Evolutionary conservation across 2,113 vertebrate species (phyloP), one percentile per base, ranked within the genome.

Genomic region (Archocentrus centrarchus): DNA sequence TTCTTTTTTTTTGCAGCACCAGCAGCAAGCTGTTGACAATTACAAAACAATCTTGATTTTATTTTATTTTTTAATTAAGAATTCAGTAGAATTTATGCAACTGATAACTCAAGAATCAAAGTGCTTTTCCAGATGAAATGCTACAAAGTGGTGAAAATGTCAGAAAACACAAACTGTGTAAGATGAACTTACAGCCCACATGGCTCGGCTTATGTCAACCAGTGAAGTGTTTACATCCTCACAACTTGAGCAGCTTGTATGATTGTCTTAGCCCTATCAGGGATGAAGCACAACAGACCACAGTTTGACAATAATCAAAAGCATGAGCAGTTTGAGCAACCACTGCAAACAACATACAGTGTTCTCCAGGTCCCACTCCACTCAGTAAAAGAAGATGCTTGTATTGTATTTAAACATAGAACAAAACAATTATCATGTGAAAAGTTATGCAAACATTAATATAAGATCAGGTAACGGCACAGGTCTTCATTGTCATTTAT

Each of bases 211-310:
- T 22, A 76, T 91, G 88, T 91, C 88, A 88, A 37, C 75, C 84
- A 87, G 81, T 86, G 86, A 90, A 88, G 77, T 89, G 91, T 91
- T 92, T 88, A 91, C 84, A 86, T 88, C 81, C 88, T 70, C 84
- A 89, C 59, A 92, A 85, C 73, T 78, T 75, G 24, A 90, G 81
- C 76, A 86, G 62, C 84, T 84, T 83, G 63, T 64, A 87, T 88
- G 39, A 58, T 82, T 53, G 57, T 81, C 24, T 70, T 60, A 39
- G 59, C 11, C 50, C 66, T 58, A 79, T 83, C 86, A 83, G 20
- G 18, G 50, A 59, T 78, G 73, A 35, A 81, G 75, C 63, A 78
- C 60, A 89, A 81, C 77, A 87, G 88, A 90, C 83, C 86, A 81
- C 82, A 86, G 10, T 84, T 83, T 90, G 87, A 92, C 86, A 91